These are phyloP conservation scores for Eospalax fontanierii DNA, from an alignment of 2,797 vertebrate genomes.

Conservation along the genomic window DNA sequence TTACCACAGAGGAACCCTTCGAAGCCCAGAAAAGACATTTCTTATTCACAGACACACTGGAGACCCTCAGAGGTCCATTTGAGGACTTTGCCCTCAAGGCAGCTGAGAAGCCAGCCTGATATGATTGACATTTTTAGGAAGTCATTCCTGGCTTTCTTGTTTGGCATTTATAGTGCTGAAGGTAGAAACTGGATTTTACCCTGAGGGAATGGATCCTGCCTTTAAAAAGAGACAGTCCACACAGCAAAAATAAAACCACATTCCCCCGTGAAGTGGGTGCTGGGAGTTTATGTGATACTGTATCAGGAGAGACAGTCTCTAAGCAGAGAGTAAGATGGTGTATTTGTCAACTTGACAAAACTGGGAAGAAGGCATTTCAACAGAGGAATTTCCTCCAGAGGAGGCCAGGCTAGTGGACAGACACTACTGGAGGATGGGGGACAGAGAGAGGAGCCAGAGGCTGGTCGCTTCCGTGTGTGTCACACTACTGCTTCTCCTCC, in stretches of 20 bases:
- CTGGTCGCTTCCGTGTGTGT: no score
- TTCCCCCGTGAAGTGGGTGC: background rate
- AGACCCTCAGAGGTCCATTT: background rate
- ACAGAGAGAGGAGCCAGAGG: accelerated
- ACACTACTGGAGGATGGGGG: no score
- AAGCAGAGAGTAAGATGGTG: background rate
- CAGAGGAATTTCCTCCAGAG: no score
- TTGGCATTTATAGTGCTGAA: background rate
- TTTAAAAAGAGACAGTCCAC: background rate
- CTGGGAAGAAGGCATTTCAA: no score
- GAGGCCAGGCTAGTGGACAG: background rate
- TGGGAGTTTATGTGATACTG: no score
- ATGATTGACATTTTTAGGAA: background rate
- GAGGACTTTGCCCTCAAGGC: background rate
- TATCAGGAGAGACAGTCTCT: background rate
- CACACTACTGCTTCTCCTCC: background rate
- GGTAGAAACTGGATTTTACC: background rate
- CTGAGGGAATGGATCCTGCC: background rate
- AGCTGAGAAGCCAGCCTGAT: background rate
- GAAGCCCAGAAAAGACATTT: background rate
- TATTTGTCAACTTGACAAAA: no score
- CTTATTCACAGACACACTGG: background rate
- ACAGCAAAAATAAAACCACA: background rate
- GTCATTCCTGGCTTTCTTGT: background rate
- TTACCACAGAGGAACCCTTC: background rate